Conservation (phyloP, 2,888 invertebrate species). For the Lacanobia wlatinum region DNA sequence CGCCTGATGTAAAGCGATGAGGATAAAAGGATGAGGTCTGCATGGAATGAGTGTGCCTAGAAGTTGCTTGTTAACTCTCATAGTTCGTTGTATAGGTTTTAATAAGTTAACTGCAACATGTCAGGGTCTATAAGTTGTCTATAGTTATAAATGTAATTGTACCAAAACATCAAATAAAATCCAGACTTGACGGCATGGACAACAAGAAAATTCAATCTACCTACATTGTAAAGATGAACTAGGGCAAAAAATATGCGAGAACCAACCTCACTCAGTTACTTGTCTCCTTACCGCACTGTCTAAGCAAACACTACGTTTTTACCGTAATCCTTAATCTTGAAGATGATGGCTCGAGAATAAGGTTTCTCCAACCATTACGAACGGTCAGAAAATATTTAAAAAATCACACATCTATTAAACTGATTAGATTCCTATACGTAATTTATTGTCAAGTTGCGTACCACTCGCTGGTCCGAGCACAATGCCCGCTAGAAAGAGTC, state of each 20-base stretch:
- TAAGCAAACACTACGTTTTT: constrained; percentile 44
- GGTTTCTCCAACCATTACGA: constrained; percentile 36
- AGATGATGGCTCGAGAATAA: neutral
- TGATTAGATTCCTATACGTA: constrained; percentile 90
- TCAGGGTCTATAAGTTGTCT: neutral
- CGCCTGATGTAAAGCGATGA: neutral
- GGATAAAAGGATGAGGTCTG: neutral
- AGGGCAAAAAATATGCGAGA: constrained; percentile 29
- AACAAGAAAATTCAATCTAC: constrained; percentile 17
- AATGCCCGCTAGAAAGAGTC: constrained; percentile 88
- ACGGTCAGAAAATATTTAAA: constrained; percentile 74
- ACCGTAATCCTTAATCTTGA: constrained; percentile 31
- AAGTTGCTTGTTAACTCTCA: neutral
- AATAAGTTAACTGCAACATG: neutral
- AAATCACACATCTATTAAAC: constrained; percentile 89
- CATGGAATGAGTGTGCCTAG: neutral
- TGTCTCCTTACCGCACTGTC: constrained; percentile 32
- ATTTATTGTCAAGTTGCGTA: constrained; percentile 88
- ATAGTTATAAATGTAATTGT: neutral
- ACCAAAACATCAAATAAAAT: neutral
- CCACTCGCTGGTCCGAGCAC: constrained; percentile 82
- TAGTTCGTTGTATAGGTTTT: neutral
- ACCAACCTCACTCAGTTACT: constrained; percentile 25
- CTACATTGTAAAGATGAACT: constrained; percentile 11
- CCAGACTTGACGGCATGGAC: neutral